These are phyloP conservation scores for Nomada flava DNA, from an alignment of 2,888 invertebrate species.

Conservation along the genomic window DNA sequence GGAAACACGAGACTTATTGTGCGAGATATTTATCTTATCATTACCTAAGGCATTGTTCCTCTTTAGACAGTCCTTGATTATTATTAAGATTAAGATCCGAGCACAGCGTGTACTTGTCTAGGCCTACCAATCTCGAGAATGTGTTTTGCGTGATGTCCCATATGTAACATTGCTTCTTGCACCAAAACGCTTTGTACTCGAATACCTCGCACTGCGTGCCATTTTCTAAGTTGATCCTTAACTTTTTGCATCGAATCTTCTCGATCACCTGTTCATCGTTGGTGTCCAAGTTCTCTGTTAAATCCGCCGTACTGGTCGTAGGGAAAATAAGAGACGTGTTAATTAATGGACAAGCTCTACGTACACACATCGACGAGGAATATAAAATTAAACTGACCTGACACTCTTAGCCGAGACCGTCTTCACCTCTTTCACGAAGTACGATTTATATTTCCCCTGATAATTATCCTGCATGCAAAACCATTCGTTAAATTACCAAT, in stretches of 20 bases:
- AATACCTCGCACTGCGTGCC: slow-evolving; percentile 78
- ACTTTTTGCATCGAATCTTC: slow-evolving; percentile 69
- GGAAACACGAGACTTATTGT: neutral
- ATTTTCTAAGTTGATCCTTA: slow-evolving; percentile 79
- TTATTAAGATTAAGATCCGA: slow-evolving; percentile 81
- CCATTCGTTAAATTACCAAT: slow-evolving; percentile 5
- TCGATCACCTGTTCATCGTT: slow-evolving; percentile 70
- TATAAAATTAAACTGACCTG: slow-evolving; percentile 72
- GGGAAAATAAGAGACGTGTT: slow-evolving; percentile 6
- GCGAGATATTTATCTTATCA: slow-evolving; percentile 11
- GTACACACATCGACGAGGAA: neutral
- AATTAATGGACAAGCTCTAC: neutral
- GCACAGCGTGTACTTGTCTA: slow-evolving; percentile 83
- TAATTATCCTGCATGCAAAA: slow-evolving; percentile 83
- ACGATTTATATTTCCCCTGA: slow-evolving; percentile 85
- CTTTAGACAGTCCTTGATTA: slow-evolving; percentile 86
- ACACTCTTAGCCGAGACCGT: slow-evolving; percentile 78
- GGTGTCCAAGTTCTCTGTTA: slow-evolving; percentile 47
- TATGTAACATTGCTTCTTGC: slow-evolving; percentile 86
- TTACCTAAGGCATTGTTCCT: slow-evolving; percentile 88
- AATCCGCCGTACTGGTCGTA: slow-evolving; percentile 58
- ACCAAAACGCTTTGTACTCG: slow-evolving; percentile 84
- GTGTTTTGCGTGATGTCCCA: slow-evolving; percentile 85
- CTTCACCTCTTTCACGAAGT: slow-evolving; percentile 84
- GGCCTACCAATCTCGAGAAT: slow-evolving; percentile 84